These are phyloP conservation scores for Tetrax tetrax DNA, from an alignment of 2,113 vertebrate genomes.

Conservation along the genomic window DNA sequence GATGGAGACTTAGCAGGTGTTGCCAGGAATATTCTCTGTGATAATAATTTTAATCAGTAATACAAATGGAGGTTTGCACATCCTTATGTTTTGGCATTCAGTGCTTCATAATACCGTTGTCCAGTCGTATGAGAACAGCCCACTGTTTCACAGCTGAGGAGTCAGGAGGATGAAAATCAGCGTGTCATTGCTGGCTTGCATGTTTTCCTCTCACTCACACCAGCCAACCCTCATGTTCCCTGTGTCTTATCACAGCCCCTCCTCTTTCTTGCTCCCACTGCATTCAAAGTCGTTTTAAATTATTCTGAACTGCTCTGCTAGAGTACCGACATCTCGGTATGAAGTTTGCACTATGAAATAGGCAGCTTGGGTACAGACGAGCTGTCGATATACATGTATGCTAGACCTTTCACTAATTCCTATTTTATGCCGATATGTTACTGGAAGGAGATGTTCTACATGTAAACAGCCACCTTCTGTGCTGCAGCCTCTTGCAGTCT, in stretches of 20 bases:
- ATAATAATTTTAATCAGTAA: background rate
- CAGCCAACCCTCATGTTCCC: background rate
- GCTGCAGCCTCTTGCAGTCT: accelerated
- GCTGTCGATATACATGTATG: accelerated
- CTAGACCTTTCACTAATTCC: background rate
- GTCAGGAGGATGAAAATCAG: background rate
- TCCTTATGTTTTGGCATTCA: background rate
- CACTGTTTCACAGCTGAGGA: background rate
- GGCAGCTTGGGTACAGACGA: accelerated
- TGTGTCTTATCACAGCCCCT: background rate
- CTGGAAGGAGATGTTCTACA: accelerated
- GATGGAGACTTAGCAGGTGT: background rate
- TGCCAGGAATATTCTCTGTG: background rate
- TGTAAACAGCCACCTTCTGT: background rate
- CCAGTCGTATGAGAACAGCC: background rate
- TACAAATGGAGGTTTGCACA: background rate
- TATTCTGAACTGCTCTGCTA: background rate
- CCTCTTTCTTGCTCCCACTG: background rate
- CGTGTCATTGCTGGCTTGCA: background rate
- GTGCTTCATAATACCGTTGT: background rate
- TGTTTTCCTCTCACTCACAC: background rate
- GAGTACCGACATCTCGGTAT: background rate
- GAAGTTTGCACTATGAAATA: background rate
- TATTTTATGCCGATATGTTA: background rate
- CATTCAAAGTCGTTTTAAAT: background rate